These are phyloP conservation scores for Tonatia bakeri DNA, from an alignment of 2,113 vertebrate species.

Conservation along the genomic window DNA sequence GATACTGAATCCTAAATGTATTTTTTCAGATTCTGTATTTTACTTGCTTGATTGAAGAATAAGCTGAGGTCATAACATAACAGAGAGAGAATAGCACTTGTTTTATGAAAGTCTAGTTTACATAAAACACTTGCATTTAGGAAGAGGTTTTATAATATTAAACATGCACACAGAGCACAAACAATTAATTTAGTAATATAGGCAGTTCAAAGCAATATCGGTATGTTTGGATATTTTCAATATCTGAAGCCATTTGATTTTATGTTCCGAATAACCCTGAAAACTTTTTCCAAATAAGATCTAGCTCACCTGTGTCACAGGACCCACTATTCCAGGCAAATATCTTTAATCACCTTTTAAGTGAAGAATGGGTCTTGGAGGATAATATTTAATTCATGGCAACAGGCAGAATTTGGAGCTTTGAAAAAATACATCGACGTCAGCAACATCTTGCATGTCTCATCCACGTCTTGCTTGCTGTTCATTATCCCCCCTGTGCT, in stretches of 20 bases:
- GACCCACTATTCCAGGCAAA: background rate
- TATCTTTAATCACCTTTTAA: background rate
- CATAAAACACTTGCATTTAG: background rate
- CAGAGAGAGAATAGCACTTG: background rate
- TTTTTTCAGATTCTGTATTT: background rate
- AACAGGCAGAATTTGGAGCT: background rate
- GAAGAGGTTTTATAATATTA: background rate
- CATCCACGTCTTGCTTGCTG: background rate
- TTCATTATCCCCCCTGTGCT: background rate
- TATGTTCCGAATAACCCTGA: background rate
- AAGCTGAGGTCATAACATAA: background rate
- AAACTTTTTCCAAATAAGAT: background rate
- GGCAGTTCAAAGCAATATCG: background rate
- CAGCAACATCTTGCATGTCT: background rate
- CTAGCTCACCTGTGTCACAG: background rate
- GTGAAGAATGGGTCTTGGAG: background rate
- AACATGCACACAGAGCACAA: background rate
- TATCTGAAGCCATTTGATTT: background rate
- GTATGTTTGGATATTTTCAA: background rate
- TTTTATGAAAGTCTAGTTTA: background rate
- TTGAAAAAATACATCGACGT: conserved; percentile 1
- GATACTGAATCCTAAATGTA: background rate
- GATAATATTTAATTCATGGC: background rate
- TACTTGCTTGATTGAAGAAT: background rate
- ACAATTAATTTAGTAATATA: background rate